Conservation (phyloP, 2,113 vertebrate species). For the Hucho hucho region DNA sequence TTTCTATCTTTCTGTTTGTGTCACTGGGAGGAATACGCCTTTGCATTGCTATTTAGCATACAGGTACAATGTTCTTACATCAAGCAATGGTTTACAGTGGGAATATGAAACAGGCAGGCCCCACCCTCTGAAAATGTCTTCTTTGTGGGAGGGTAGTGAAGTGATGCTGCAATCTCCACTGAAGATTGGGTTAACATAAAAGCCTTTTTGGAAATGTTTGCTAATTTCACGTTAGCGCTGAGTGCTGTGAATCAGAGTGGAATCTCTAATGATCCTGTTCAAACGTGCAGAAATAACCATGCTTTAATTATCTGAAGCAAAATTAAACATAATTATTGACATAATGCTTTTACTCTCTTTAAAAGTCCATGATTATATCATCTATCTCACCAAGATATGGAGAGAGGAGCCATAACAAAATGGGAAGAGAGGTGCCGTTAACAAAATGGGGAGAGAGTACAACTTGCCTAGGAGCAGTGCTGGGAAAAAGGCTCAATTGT, state of each 20-base stretch:
- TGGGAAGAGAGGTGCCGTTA: no score
- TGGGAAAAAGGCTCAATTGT: no score
- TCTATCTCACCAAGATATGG: no score
- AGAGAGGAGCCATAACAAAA: no score
- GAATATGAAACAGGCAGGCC: background rate
- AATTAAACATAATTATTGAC: background rate
- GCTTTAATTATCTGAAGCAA: background rate
- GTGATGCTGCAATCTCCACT: background rate
- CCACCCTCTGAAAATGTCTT: no score
- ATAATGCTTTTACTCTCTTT: background rate
- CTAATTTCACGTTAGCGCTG: background rate
- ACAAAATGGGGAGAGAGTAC: no score
- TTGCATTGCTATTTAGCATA: no score
- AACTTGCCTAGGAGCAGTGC: no score
- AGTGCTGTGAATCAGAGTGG: background rate
- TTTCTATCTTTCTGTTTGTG: background rate
- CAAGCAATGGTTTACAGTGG: background rate
- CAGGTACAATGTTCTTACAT: no score
- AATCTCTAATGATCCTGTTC: constrained; percentile 6
- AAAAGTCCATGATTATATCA: background rate
- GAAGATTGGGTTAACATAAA: background rate
- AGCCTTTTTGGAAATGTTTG: background rate
- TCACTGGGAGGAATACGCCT: background rate
- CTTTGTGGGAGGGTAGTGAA: background rate
- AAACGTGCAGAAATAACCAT: background rate